Base-by-base conservation (phyloP, 2,888 invertebrate genomes). In the Caenorhabditis virilis region DNA sequence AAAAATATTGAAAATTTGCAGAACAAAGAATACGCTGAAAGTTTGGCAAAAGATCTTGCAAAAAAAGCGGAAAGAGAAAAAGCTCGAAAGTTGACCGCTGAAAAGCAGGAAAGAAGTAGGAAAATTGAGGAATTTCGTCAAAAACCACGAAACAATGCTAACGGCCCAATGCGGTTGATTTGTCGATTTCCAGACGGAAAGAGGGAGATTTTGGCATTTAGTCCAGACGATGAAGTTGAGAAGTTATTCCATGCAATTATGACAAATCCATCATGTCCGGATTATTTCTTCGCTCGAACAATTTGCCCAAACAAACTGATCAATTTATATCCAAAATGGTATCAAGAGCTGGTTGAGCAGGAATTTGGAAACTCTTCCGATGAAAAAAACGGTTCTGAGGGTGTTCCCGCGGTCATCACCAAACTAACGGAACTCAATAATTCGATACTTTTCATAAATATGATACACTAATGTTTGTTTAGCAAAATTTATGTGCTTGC, bases 171-270 rank as follows among this genome's bases (percentile, higher is more conserved):
- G 63, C 89, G 90, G 81, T 88, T 97, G 67, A 90, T 94, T 52
- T 90, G 97, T 78, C 93, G 95, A 79, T 88, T 95, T 82, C 95
- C 95, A 6, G 89, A 89, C 82, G 97, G 95, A 48, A 89, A 89
- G 65, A 87, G 95, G 13, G 88, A 95, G 69, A 93, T 93, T 77
- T 86, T 95, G 61, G 88, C 93, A 76, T 97, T 97, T 86, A 87
- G 89, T 22, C 88, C 89, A 82, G 86, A 88, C 35, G 89, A 93
- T 85, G 91, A 91, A 66, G 87, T 93, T 60, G 89, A 91, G 93
- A 91, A 91, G 83, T 88, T 98, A 67, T 93, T 93, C 86, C 90
- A 92, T 85, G 95, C 91, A 86, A 91, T 95, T 72, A 94, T 95
- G 86, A 93, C 94, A 83, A 93, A 95, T 86, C 92, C 93, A 4